Evolutionary conservation across 2,797 vertebrate genomes (phyloP), one percentile per base, ranked within the genome.

Genomic region (Peromyscus nudipes): DNA sequence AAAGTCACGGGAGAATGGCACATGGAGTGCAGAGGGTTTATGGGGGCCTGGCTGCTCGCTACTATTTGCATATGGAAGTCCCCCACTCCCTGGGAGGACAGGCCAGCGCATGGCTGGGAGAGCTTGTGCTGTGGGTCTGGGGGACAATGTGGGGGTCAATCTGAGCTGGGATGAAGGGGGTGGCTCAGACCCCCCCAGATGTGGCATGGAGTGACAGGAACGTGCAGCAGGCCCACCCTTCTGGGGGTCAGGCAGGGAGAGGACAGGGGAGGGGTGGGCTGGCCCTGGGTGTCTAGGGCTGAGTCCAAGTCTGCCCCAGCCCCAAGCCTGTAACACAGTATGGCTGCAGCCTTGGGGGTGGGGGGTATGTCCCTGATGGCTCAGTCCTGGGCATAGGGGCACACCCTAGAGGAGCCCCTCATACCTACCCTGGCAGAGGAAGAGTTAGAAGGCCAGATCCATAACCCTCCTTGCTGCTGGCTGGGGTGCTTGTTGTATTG

Each of bases 1-100:
- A 98, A 62, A 96, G 95, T 98, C 97, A 73, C 16, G 3, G 98
- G 97, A 97, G 97, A 92, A 97, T 97, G 98, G 98, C 98, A 98
- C 98, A 0, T 27, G 34, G 97, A 96, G 98, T 89, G 98, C 49
- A 31, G 49, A 91, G 96, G 95, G 98, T 95, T 97, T 93, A 97
- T 83, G 97, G 77, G 95, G 95, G 91, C 95, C 94, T 34, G 9
- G 96, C 85, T 67, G 69, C 91, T 87, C 82, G 19, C 91, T 65
- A 60, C 85, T 0, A 6, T 12, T 96, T 98, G 98, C 97, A 98
- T 97, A 97, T 92, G 94, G 97, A 93, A 89, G 97, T 3, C 81
- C 62, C 89, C 97, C 11, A 4, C 96, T 89, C 97, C 96, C 84
- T 40, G 60, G n/a, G 95, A 27, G 92, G 88, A 60, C 62, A 31